These are phyloP conservation scores for Frankliniella fusca DNA, from an alignment of 2,888 invertebrate species.

Conservation along the genomic window DNA sequence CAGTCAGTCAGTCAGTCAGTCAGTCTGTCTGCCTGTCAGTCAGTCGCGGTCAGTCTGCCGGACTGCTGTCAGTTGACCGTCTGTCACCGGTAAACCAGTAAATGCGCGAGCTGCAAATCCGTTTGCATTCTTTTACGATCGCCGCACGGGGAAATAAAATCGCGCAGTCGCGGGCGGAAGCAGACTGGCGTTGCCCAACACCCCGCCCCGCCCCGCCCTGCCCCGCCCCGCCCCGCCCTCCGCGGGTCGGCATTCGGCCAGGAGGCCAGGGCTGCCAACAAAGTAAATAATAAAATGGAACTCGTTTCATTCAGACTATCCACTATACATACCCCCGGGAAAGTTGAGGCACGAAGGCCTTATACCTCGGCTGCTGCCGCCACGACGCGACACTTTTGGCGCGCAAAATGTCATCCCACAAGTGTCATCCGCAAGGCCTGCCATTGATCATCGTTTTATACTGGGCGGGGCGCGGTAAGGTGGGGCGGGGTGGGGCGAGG, in stretches of 20 bases:
- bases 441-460: not conserved
- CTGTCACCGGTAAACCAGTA: not conserved
- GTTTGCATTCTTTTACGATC: not conserved
- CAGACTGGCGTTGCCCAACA: not conserved
- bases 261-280: conserved; percentile 1
- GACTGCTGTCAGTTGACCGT: not conserved
- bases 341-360: not conserved
- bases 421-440: not conserved
- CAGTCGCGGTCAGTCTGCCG: no score
- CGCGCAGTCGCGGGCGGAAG: not conserved
- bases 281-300: not conserved
- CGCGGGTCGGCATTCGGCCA: no score
- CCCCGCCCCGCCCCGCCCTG: not conserved
- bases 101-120: not conserved
- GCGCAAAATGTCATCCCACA: not conserved
- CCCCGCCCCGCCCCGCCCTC: not conserved
- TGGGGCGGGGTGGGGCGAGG: no score
- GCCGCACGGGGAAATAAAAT: not conserved
- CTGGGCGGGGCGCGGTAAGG: no score
- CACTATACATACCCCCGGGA: not conserved
- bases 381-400: not conserved
- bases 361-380: not conserved
- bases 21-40: not conserved
- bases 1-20: not conserved
- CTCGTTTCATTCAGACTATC: not conserved